Percentiles rank a stretch among this genome's conserved stretches.
phyloP scores from a whole-genome alignment of 2,113 vertebrate species.

The Leuciscus idus region DNA sequence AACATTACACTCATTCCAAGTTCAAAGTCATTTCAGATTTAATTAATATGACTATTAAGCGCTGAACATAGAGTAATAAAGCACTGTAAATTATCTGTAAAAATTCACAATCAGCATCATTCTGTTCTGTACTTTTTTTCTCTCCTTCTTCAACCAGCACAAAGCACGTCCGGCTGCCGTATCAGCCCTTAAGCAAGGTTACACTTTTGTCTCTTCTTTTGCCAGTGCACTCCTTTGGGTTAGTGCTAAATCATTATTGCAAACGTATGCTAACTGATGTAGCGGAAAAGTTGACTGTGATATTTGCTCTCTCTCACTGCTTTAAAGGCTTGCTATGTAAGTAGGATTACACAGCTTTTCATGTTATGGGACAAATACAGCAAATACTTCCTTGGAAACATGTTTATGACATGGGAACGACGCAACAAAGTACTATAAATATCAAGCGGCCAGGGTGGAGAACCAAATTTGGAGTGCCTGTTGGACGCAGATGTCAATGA shows the following conservation, averaged over 20 bases:
- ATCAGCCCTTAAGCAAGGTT: constrained; percentile 12
- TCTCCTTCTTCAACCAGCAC: constrained; percentile 1
- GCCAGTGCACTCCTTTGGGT: constrained; percentile 34
- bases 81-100: constrained; percentile 74
- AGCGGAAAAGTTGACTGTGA: not conserved
- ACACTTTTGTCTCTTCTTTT: constrained; percentile 9
- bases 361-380: not conserved
- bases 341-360: not conserved
- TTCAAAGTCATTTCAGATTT: constrained; percentile 60
- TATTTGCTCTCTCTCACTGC: not conserved
- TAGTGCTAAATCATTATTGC: constrained; percentile 9
- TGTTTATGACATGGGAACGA: not conserved
- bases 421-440: constrained; percentile 5
- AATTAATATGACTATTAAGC: constrained; percentile 67
- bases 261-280: constrained; percentile 18
- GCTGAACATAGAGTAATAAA: constrained; percentile 53
- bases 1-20: constrained; percentile 38
- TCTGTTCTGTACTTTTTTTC: not conserved
- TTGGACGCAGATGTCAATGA: constrained; percentile 43
- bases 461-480: not conserved
- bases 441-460: not conserved
- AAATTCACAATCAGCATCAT: constrained; percentile 62
- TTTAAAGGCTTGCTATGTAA: not conserved
- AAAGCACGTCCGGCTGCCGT: constrained; percentile 9
- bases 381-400: not conserved